phyloP scores from a whole-genome alignment of 1,140 invertebrate genomes.

The Phthorimaea operculella region DNA sequence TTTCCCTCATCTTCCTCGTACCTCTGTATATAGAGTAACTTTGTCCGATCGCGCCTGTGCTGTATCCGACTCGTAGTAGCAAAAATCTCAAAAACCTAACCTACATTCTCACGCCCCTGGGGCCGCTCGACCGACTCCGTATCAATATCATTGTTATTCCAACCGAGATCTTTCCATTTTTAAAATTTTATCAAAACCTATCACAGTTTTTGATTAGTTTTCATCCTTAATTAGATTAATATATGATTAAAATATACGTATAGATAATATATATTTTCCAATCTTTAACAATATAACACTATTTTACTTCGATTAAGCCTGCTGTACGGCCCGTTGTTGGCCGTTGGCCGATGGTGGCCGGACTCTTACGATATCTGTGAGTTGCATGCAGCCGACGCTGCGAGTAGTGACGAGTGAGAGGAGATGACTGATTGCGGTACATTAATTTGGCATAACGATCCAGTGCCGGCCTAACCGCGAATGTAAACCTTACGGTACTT shows the following conservation, averaged over 20 bases:
- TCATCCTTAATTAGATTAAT: conserved; percentile 66
- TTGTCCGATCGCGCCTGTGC: conserved; percentile 17
- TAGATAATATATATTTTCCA: conserved; percentile 67
- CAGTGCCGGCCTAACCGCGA: conserved; percentile 17
- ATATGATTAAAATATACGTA: conserved; percentile 68
- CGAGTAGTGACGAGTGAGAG: conserved; percentile 17
- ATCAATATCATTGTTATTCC: neutral
- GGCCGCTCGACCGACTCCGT: neutral
- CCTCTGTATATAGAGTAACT: conserved; percentile 16
- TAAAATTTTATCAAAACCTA: conserved; percentile 69
- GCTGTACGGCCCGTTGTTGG: conserved; percentile 11
- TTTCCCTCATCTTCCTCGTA: conserved; percentile 29
- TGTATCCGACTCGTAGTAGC: conserved; percentile 31
- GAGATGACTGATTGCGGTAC: conserved; percentile 27
- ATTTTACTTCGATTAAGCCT: conserved; percentile 50
- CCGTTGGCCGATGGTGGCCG: too few relatives aligned
- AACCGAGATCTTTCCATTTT: conserved; percentile 36
- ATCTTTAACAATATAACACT: conserved; percentile 66
- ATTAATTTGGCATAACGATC: conserved; percentile 40
- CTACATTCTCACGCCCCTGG: conserved; percentile 24
- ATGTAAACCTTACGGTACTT: conserved; percentile 21
- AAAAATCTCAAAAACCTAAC: conserved; percentile 63
- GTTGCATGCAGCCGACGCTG: neutral
- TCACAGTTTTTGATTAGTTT: conserved; percentile 69
- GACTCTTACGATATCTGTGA: neutral